Conservation (phyloP, 37 sponge, comb jelly and placozoan species). For the Axinella damicornis region DNA sequence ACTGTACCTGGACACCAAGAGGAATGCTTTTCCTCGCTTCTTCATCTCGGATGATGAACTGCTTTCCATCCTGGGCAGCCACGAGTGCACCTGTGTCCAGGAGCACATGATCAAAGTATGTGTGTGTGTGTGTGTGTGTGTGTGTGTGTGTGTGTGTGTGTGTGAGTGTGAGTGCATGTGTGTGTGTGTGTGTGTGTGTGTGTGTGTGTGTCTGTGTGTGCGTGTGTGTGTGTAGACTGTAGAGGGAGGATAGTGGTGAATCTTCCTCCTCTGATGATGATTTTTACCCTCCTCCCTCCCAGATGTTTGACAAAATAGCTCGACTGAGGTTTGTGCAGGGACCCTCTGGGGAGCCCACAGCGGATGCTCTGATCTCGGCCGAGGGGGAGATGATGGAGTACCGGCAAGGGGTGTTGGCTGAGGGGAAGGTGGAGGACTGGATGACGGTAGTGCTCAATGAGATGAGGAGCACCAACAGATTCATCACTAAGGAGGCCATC, state of each 20-base stretch:
- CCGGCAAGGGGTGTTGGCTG: conserved; percentile 77
- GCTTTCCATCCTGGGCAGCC: conserved; percentile 95
- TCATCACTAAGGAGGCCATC: conserved; percentile 94
- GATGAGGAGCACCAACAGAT: conserved; percentile 95
- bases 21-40: conserved; percentile 99
- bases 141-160: too few species aligned
- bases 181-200: too few species aligned
- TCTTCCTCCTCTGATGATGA: too few species aligned
- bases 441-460: conserved; percentile 97
- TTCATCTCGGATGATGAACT: conserved; percentile 99
- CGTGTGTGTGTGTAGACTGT: too few species aligned
- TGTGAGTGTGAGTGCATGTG: too few species aligned
- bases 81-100: conserved; percentile 98
- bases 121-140: too few species aligned
- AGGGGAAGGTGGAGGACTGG: conserved; percentile 99
- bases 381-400: conserved; percentile 99
- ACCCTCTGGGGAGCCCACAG: conserved; percentile 75
- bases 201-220: too few species aligned
- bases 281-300: too few species aligned
- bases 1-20: conserved; percentile 98
- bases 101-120: conserved; percentile 99
- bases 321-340: conserved; percentile 86
- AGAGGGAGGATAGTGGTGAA: too few species aligned
- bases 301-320: conserved; percentile 99
- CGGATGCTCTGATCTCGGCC: conserved; percentile 94